A percentile compares a stretch with the other conserved stretches of the same genome.
Evolutionary conservation across 2,113 vertebrate genomes (phyloP).

Genomic region (Dicentrarchus labrax): DNA sequence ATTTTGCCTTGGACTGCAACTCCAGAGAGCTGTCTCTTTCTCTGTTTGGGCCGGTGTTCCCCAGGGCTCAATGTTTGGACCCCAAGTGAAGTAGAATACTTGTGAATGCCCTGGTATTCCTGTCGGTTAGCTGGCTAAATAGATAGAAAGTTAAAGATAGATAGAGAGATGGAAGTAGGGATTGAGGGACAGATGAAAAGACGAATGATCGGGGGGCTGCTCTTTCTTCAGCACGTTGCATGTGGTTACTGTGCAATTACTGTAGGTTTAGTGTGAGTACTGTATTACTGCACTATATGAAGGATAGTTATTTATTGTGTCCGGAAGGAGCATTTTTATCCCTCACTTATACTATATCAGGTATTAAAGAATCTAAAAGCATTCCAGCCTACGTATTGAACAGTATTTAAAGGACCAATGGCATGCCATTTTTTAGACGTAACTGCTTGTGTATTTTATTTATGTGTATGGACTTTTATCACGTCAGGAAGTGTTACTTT

Average conservation of each 20-base stretch:
- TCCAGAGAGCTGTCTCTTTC: slow-evolving; percentile 45
- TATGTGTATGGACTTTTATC: slow-evolving; percentile 64
- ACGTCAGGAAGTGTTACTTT: slow-evolving; percentile 60
- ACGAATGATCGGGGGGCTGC: slow-evolving; percentile 21
- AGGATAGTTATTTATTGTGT: slow-evolving; percentile 85
- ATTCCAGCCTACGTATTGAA: slow-evolving; percentile 82
- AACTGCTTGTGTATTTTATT: slow-evolving; percentile 73
- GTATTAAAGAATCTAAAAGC: slow-evolving; percentile 84
- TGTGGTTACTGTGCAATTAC: slow-evolving; percentile 86
- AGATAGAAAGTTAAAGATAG: slow-evolving; percentile 64
- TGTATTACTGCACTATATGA: slow-evolving; percentile 84
- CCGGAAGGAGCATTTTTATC: slow-evolving; percentile 75
- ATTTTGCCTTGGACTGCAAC: slow-evolving; percentile 79
- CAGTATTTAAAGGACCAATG: slow-evolving; percentile 84
- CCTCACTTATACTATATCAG: slow-evolving; percentile 79
- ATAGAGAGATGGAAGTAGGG: slow-evolving; percentile 64
- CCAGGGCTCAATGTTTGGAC: slow-evolving; percentile 58
- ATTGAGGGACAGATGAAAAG: slow-evolving; percentile 44
- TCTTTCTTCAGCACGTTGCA: slow-evolving; percentile 64
- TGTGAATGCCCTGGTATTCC: slow-evolving; percentile 31
- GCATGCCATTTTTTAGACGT: slow-evolving; percentile 69
- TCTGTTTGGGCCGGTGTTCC: slow-evolving; percentile 46
- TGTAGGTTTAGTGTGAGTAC: slow-evolving; percentile 85
- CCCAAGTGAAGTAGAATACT: slow-evolving; percentile 44
- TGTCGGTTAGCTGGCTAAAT: slow-evolving; percentile 19